Evolutionary conservation across 1,140 invertebrate species (phyloP), one percentile per base, ranked within the genome.

Genomic region (Brachionus manjavacas): DNA sequence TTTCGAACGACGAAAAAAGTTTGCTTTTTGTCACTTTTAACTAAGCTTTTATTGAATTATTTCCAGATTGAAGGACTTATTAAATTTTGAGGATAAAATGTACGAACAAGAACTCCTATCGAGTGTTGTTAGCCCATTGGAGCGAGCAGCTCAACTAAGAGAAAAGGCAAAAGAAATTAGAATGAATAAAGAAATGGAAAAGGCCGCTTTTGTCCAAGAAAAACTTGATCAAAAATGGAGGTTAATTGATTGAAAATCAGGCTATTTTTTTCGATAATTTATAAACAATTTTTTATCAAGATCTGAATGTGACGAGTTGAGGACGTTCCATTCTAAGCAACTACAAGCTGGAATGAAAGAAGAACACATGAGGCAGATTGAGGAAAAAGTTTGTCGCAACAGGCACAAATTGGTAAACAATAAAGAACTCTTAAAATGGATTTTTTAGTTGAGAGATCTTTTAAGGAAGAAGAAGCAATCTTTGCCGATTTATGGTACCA

Each of bases 141-240:
- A 81, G 31, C 31, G 79, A 46, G 79, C 79, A 20, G 79, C 79
- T 60, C 79, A 81, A 68, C 41, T 81, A 12, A 60, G 79, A 81
- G 52, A 68, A 41, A 81, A 81, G 41, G 79, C 79, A 4, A 60
- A 81, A 68, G 31, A 81, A 25, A 81, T 81, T 23, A 35, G 55
- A 64, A 68, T 64, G 12, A 81, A 68, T 14, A 52, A 55, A 11
- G 79, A 81, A 64, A 20, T 43, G n/a, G 79, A 81, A 68, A 60
- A 81, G n/a, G 79, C 79, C 7, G 52, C 35, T 23, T 81, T 81
- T 68, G 52, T 81, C 11, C 52, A 60, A 23, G 64, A 68, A 46
- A 81, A 81, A 81, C 52, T 81, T 43, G 79, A 81, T 11, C 79
- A 81, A 81, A 81, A 81, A 68, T 81, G 79, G 79, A 60, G 79